Evolutionary conservation across 2,113 vertebrate genomes (phyloP), one percentile per base, ranked within the genome.

Genomic region (Raja brachyura): DNA sequence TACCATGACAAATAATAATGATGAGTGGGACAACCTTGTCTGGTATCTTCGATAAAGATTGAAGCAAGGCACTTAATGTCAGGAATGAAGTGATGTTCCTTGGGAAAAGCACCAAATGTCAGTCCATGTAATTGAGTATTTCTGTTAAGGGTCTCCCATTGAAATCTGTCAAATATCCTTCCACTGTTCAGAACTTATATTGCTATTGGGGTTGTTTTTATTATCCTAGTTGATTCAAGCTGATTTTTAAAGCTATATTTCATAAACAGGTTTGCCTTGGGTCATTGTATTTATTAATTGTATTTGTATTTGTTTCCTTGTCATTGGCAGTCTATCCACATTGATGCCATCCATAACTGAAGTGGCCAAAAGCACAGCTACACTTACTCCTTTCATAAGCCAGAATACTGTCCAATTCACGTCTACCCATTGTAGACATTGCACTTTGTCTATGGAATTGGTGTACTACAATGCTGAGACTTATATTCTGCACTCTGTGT

Each of bases 1-100:
- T 88, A 31, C 83, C 83, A 88, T 88, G 83, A 61, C 61, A 14
- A 88, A 88, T 88, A 88, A 63, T 31, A 88, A 14, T 63, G 59
- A 66, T 88, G 83, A 63, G 54, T 59, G 81, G 59, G 14, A 61
- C 28, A 88, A 63, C 59, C 59, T 6, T 66, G 59, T 66, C 59
- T 66, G 28, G 28, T 63, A 88, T 88, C 83, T 63, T 66, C 11
- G 28, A 28, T 61, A 59, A 59, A 85, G 54, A 56, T 85, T 31
- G 59, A 88, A 88, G 59, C 28, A 88, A n/a, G 28, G 28, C 59
- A 88, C 59, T 88, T 31, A 63, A 63, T 63, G 83, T 88, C 83
- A 88, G n/a, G 59, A 63, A 28, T 63, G n/a, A 66, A 63, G 28
- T 63, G 59, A 81, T n/a, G 59, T 11, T 63, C 59, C 59, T 31